These are phyloP conservation scores for Dexiosoma caninum DNA, from an alignment of 2,888 invertebrate genomes.

Conservation along the genomic window DNA sequence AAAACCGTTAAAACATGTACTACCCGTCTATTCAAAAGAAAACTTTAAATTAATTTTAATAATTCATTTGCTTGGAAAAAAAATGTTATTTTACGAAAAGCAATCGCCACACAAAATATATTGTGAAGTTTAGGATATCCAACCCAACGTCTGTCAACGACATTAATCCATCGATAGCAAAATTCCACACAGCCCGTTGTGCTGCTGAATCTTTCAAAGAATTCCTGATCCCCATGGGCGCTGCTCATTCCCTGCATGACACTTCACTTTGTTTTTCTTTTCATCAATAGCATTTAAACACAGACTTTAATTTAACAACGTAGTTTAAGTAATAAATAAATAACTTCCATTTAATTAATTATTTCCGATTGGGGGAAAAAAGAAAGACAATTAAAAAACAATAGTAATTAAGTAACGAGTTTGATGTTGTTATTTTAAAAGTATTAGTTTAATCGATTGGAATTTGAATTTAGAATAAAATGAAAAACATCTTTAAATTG, in stretches of 20 bases:
- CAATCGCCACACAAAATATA: no score
- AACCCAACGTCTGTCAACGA: background rate
- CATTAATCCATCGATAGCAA: background rate
- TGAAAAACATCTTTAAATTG: background rate
- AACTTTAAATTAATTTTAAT: no score
- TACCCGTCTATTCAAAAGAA: no score
- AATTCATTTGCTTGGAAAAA: no score
- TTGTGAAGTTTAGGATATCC: background rate
- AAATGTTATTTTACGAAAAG: no score
- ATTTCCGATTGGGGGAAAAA: background rate
- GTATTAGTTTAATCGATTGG: slow-evolving; percentile 2
- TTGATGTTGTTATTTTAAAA: slow-evolving; percentile 29
- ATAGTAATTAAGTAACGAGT: background rate
- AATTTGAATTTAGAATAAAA: slow-evolving; percentile 22
- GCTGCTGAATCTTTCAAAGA: background rate
- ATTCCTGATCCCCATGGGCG: background rate
- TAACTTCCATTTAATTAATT: background rate
- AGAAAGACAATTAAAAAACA: background rate
- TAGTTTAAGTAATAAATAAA: background rate
- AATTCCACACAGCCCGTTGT: background rate
- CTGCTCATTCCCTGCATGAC: no score
- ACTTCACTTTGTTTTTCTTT: background rate
- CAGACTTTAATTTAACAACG: background rate
- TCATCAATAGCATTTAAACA: background rate
- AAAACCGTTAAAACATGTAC: no score